Conservation (phyloP, 35 echinoderm and acorn worm genomes). For the Diadema setosum region DNA sequence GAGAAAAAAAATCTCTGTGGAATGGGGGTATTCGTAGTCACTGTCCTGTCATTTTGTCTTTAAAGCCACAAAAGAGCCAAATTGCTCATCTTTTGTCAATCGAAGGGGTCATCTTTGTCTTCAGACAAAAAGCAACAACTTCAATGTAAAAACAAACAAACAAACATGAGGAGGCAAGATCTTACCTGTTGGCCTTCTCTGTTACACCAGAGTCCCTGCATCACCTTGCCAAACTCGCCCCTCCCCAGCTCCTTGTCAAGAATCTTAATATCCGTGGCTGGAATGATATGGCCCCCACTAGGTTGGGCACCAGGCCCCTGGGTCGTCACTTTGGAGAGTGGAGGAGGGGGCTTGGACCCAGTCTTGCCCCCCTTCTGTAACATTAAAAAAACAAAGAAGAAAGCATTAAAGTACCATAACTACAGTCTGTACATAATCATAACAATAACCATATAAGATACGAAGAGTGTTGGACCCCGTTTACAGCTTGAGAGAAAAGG, state of each 20-base stretch:
- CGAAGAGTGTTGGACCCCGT: neutral
- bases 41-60: no score
- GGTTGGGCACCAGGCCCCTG: constrained; percentile 13
- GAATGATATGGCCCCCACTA: constrained; percentile 91
- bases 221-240: constrained; percentile 98
- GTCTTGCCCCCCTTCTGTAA: constrained; percentile 31
- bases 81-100: no score
- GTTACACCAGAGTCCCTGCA: constrained; percentile 97
- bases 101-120: no score
- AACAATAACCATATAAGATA: neutral
- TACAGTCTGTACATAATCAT: neutral
- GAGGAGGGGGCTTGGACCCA: constrained; percentile 24
- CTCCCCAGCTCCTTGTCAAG: constrained; percentile 83
- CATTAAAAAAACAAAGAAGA: neutral
- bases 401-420: neutral
- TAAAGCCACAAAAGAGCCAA: no score
- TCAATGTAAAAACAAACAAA: no score
- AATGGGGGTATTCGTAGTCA: no score
- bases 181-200: constrained; percentile 84
- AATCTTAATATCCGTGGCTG: constrained; percentile 69
- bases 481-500: neutral
- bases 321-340: constrained; percentile 13
- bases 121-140: no score
- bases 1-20: no score
- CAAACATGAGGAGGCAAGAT: no score